Conservation (phyloP, 1,140 invertebrate species). For the Neotoxoptera formosana region DNA sequence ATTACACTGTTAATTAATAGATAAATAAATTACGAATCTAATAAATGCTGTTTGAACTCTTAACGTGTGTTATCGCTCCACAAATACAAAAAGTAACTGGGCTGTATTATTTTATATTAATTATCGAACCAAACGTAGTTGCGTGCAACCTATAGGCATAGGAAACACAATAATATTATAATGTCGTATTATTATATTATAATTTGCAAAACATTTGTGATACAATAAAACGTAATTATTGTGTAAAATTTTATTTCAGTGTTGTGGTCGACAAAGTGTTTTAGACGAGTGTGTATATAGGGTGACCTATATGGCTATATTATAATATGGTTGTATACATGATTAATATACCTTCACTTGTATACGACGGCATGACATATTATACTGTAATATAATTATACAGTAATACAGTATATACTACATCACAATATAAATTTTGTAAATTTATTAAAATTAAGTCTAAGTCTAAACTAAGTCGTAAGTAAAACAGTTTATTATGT, state of each 20-base stretch:
- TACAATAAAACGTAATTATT: not conserved
- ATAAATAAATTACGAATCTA: conserved; percentile 1
- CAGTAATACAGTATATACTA: no score
- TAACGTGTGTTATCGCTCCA: not conserved
- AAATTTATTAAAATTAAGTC: no score
- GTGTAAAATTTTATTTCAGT: not conserved
- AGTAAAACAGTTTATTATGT: no score
- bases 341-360: no score
- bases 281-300: not conserved
- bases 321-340: no score
- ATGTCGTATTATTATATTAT: not conserved
- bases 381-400: no score
- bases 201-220: not conserved
- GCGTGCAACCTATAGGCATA: not conserved
- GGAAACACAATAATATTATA: not conserved
- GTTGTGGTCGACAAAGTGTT: not conserved
- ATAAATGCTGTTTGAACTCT: not conserved
- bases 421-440: no score
- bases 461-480: no score
- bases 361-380: not conserved
- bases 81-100: not conserved
- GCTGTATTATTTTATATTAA: not conserved
- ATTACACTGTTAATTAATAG: not conserved
- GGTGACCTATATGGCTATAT: not conserved
- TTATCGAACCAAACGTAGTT: not conserved